Percentiles rank a stretch among this genome's conserved stretches.
Conservation (phyloP, 92 coral and sea anemone genomes). For the Porites lobata region DNA sequence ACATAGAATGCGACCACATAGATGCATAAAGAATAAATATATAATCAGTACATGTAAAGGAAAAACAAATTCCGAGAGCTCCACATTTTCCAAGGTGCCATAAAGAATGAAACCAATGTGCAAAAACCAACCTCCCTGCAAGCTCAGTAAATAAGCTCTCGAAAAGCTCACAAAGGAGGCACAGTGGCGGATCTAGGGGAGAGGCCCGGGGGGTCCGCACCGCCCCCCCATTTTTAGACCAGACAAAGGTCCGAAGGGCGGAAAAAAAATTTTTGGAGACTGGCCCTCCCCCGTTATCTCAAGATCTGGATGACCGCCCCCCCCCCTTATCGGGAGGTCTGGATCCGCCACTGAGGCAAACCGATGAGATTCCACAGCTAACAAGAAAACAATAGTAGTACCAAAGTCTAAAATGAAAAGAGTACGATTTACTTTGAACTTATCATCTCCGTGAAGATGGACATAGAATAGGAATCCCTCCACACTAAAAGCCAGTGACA, state of each 20-base stretch:
- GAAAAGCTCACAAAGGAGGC: no score
- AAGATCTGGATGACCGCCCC: no score
- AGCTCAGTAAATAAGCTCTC: no score
- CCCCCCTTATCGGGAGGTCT: no score
- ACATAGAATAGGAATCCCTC: constrained; percentile 51
- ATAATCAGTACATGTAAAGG: constrained; percentile 47
- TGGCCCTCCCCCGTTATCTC: no score
- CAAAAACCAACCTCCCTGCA: constrained; percentile 32
- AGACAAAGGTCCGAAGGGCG: no score
- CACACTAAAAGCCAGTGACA: constrained; percentile 49
- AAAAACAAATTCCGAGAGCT: constrained; percentile 56
- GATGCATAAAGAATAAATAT: constrained; percentile 3
- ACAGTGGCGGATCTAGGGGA: no score
- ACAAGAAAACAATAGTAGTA: constrained; percentile 40
- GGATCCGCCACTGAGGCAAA: neutral
- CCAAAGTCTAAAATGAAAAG: constrained; percentile 48
- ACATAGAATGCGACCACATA: constrained; percentile 6
- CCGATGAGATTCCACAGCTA: constrained; percentile 36
- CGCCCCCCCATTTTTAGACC: no score
- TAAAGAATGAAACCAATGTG: constrained; percentile 48
- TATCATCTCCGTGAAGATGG: no score
- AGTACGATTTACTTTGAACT: constrained; percentile 51
- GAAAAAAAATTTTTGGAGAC: no score
- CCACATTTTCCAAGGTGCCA: constrained; percentile 28
- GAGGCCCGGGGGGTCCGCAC: no score